Base-by-base conservation (phyloP, 2,113 vertebrate species). In the Entomyzon cyanotis region DNA sequence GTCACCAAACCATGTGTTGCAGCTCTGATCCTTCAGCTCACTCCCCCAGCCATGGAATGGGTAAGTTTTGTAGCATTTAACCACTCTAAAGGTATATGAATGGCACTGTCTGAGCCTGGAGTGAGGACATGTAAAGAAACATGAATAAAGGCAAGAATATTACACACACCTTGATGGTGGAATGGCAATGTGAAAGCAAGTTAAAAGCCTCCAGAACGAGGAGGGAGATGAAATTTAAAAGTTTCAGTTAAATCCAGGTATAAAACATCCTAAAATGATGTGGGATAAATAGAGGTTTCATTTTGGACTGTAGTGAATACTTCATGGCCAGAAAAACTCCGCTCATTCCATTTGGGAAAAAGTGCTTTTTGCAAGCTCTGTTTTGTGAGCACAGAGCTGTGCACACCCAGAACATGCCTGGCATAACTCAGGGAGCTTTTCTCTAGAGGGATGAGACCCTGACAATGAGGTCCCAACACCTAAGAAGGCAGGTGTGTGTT, bases 161-260 rank as follows among this genome's bases (percentile, higher is more conserved):
- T 30, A 2, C 3, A 30, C 25, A 9, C 28, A 9, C 28, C 31
- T 59, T 5, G 1, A 5, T 27, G 53, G 25, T 35, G 2, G 37
- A 25, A 22, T 8, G 31, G 16, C 11, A 30, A 1, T 0, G 1
- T 20, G 63, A 60, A 33, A 60, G 17, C 0, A 1, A 63, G 11
- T 28, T 59, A 39, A 84, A 68, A 80, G 19, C 19, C 19, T 33
- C 17, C 23, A 75, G 84, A 68, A 28, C 11, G 33, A 46, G 47
- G 46, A 67, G 21, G 27, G 37, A 44, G 35, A 2, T 20, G 7
- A 35, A 15, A 47, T 52, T 33, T 23, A 16, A 50, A 89, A 56
- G 35, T 56, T 75, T 39, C 8, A 1, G 3, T 84, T 69, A 63
- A 90, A 76, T 77, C 24, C 35, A 33, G 17, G 9, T 35, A 1